Conservation (phyloP, 2,888 invertebrate genomes). For the Eilema caniola region DNA sequence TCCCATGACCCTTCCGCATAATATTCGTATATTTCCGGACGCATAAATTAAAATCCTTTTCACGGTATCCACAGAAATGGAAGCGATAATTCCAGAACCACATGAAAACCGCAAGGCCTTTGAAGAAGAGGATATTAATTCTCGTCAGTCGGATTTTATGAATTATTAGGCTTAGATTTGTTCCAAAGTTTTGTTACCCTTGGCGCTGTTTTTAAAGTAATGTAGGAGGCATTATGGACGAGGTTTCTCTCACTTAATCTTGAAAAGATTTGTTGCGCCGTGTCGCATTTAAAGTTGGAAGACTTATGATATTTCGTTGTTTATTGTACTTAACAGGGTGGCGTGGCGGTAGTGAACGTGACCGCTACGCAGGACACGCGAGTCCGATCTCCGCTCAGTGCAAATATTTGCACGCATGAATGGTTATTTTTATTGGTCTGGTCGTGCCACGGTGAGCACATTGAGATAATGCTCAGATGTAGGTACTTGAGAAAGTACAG, state of each 20-base stretch:
- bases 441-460: too few species aligned
- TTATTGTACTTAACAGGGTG: too few species aligned
- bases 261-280: conserved; percentile 15
- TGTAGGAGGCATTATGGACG: conserved; percentile 27
- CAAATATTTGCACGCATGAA: too few species aligned
- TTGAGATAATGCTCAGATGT: too few species aligned
- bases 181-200: conserved; percentile 32
- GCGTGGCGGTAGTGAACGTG: too few species aligned
- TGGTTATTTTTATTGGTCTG: too few species aligned
- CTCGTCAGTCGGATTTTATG: conserved; percentile 21
- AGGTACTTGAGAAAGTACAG: neutral
- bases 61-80: neutral
- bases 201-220: conserved; percentile 37
- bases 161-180: conserved; percentile 34
- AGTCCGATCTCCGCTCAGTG: too few species aligned
- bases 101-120: conserved; percentile 17
- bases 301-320: neutral
- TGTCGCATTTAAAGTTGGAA: neutral
- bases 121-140: conserved; percentile 20
- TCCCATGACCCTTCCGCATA: neutral
- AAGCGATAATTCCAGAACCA: neutral
- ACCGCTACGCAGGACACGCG: too few species aligned
- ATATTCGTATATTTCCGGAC: neutral
- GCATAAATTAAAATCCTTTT: conserved; percentile 11
- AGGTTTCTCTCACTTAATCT: conserved; percentile 30